Base-by-base conservation (phyloP, 2,797 vertebrate species). In the Tapirus indicus region DNA sequence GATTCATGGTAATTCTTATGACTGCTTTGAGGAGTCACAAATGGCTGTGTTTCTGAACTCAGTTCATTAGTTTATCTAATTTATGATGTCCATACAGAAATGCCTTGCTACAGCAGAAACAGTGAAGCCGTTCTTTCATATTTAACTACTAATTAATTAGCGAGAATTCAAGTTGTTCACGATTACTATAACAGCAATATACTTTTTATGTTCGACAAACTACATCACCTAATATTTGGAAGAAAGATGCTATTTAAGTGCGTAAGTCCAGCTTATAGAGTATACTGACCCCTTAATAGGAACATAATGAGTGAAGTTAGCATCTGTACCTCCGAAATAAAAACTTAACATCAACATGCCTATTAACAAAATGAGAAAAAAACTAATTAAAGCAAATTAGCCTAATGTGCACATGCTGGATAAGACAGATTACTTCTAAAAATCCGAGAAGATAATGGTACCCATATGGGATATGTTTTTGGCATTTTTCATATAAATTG, bases 301-400 rank as follows among this genome's bases (percentile, higher is more conserved):
- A 56, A 97, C 75, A 85, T 97, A 98, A 98, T 92, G 87, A 98
- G 78, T 77, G 71, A 97, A 98, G 98, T 98, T 98, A 98, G 97
- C 97, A 98, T 98, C 91, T 69, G 29, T 92, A 98, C 92, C 97
- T 98, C 93, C 35, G 77, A 97, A 98, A 98, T 98, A 98, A 98
- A 96, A 98, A 97, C 97, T 98, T 98, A 98, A 94, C 97, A 98
- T 98, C 98, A 98, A 99, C 98, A 96, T 97, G 98, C 98, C 98
- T 99, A 98, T 99, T 98, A 99, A 98, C 98, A 98, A 98, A 99
- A 99, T 98, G 98, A 98, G 98, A 98, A 98, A 98, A 99, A 99
- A 99, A 98, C 98, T 99, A 99, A 99, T 99, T 99, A 99, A 99
- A 99, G 99, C 99, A 99, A 99, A 99, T 99, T 99, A 99, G 99